Base-by-base conservation (phyloP, 2,888 invertebrate genomes). In the Cantharis rufa region DNA sequence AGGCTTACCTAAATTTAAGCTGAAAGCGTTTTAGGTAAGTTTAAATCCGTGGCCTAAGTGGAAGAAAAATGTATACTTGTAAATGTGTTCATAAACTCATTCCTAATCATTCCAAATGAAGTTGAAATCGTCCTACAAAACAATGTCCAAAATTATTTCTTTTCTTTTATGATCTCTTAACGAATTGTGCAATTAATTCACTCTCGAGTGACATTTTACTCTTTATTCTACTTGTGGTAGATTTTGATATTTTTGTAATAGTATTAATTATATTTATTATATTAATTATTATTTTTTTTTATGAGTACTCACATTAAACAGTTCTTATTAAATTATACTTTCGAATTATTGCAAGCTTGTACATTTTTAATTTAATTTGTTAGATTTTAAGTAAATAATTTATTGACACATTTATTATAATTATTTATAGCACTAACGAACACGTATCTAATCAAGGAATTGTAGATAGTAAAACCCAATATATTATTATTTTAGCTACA, bases 71-170 rank as follows among this genome's bases (percentile, higher is more conserved):
- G 21, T 48, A 48, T 21, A 66, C 64, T 16, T 24, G 64, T 21
- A 66, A 21, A 21, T 66, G 64, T 66, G 64, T 66, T 66, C 64
- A 66, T 21, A 21, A n/a, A 66, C 16, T 66, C 21, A 66, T 66
- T 66, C 64, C 64, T 66, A 66, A 66, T 24, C 64, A 66, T 66
- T 66, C 64, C 64, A 66, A 66, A 66, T 21, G 16, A 66, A 15
- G 24, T 66, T 21, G 64, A 66, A 66, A 66, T 66, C 48, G 48
- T 48, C 48, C 48, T 48, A 48, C n/a, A 48, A 48, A 48, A 48
- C 48, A 48, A 48, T 48, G 48, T 48, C 48, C 13, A 48, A 48
- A 48, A 48, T 48, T 48, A 48, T 48, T 48, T 48, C 48, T 48
- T 48, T 48, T 48, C 48, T 9, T 48, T 48, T 48, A 48, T 48